A percentile compares a stretch with the other conserved stretches of the same genome.
phyloP scores from a whole-genome alignment of 2,797 vertebrate genomes.

The Thalassophryne amazonica region DNA sequence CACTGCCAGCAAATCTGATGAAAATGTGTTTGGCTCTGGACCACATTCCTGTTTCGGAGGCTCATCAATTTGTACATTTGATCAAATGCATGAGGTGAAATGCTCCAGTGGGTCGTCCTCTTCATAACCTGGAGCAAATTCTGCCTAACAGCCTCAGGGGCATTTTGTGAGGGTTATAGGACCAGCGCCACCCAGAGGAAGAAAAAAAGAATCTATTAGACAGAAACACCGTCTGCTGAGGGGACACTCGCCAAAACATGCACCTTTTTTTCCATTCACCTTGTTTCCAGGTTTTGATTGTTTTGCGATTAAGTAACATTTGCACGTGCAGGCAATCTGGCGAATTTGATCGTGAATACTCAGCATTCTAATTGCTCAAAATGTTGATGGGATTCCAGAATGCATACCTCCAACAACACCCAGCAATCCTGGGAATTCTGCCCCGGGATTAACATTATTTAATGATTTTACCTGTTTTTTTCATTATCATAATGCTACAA shows the following conservation, averaged over 20 bases:
- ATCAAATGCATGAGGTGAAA: slow-evolving; percentile 45
- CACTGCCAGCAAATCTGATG: slow-evolving; percentile 47
- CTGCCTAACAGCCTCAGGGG: slow-evolving; percentile 26
- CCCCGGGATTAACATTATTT: no score
- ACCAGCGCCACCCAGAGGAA: slow-evolving; percentile 13
- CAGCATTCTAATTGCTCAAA: no score
- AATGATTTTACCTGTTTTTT: no score
- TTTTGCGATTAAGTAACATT: slow-evolving; percentile 20
- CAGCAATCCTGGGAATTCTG: no score
- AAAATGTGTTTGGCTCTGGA: slow-evolving; percentile 53
- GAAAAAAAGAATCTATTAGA: slow-evolving; percentile 25
- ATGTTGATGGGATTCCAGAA: no score
- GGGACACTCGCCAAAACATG: slow-evolving; percentile 25
- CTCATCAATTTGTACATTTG: slow-evolving; percentile 45
- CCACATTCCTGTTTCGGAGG: slow-evolving; percentile 32
- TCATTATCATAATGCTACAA: no score
- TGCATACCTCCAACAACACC: no score
- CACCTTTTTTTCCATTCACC: slow-evolving; percentile 36
- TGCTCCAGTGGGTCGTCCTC: slow-evolving; percentile 18
- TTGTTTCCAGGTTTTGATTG: slow-evolving; percentile 18
- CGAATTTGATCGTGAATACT: no score
- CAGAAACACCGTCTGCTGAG: slow-evolving; percentile 54
- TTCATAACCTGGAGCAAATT: slow-evolving; percentile 15
- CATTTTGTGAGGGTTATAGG: slow-evolving; percentile 17
- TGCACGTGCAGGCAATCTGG: slow-evolving; percentile 1